Evolutionary conservation across 2,888 invertebrate species (phyloP), one percentile per base, ranked within the genome.

Genomic region (Parelbella ahira): DNA sequence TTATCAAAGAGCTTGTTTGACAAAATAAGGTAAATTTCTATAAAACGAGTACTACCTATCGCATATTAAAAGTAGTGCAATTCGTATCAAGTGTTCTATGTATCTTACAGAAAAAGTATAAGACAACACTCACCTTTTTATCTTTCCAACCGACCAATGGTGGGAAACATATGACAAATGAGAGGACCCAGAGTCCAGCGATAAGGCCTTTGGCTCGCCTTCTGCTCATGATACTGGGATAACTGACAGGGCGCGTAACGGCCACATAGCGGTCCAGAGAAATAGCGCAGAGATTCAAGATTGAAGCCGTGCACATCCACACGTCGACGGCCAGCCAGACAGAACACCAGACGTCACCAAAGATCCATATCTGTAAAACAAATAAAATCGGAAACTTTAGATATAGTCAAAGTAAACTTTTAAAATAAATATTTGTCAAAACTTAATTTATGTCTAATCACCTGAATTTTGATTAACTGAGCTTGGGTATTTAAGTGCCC

Each of bases 271-370:
- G 91, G 87, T 96, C 95, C 68, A 98, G 88, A 7, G 97, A 97
- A 69, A 98, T 98, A 60, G 97, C 98, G 72, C 97, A 97, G 39
- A 98, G 90, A 81, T 98, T 98, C 57, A 98, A 89, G 63, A 98
- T 98, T 58, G 97, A 97, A 0, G 98, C 97, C 0, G 99, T 99
- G 86, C 98, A 98, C 94, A 98, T 95, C 97, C 98, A 97, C 5
- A 99, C 98, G 80, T 99, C 99, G 43, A 98, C 93, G 0, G 98
- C 98, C 50, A 99, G 89, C 98, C 98, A 99, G 53, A 97, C 92
- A 47, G 95, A 94, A 84, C 98, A 99, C 97, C 98, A 97, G 27
- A 96, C 90, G 75, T 94, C 94, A 33, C 98, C 98, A 73, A 98
- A 99, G 61, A 98, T 95, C 99, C 99, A 99, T 68, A 97, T 93